Base-by-base conservation (phyloP, 2,888 invertebrate species). In the Patella ulyssiponensis region DNA sequence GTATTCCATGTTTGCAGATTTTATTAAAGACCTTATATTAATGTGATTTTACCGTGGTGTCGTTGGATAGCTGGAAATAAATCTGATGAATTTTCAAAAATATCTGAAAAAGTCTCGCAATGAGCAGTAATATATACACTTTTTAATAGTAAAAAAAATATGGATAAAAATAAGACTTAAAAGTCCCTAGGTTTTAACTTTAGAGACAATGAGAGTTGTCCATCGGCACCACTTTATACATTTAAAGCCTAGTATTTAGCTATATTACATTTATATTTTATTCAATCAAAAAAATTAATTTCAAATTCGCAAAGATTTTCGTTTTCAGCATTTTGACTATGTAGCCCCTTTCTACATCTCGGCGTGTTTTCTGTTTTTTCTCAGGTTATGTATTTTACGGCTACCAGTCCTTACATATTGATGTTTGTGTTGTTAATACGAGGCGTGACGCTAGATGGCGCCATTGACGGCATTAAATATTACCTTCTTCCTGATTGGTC, bases 371-470 rank as follows among this genome's bases (percentile, higher is more conserved):
- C 80, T 77, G 51, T 71, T 64, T 80, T 74, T 78, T 82, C 82
- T 73, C 82, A 91, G 91, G 90, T 91, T n/a, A 90, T 91, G 89
- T 91, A 91, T 79, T 87, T 91, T 73, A 91, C 91, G 5, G 91
- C 90, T 3, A 89, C 88, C 23, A 87, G 87, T 74, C 91, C 91
- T 9, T 91, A 90, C 81, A 80, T 91, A 20, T 83, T 91, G 71
- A 88, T 91, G 88, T 78, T 89, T 20, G 86, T 90, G 14, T 81
- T 91, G n/a, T 83, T 91, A 7, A 85, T 90, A 23, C 84, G 91
- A n/a, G 90, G 90, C 7, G 84, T 87, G n/a, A 88, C 89, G n/a
- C 80, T 91, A 52, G 88, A 89, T 27, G 91, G 91, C 9, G 86
- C 90, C 14, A 69, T 81, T 1, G 84, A 87, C 27, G 91, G 91